Base-by-base conservation (phyloP, 2,888 invertebrate genomes). In the Germaria angustata region DNA sequence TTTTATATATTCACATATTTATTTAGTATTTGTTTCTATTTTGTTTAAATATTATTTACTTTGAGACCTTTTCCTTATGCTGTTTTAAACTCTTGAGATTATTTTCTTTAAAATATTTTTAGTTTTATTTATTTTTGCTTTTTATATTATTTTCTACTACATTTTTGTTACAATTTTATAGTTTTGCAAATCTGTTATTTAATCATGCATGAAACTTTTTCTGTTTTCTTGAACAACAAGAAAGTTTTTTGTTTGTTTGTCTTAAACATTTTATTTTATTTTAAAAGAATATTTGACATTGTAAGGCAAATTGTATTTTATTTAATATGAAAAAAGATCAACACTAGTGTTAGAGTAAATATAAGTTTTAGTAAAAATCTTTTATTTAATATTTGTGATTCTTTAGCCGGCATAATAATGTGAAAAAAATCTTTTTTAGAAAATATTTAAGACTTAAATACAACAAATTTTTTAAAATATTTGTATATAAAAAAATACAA, bases 161-260 rank as follows among this genome's bases (percentile, higher is more conserved):
- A 53, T 41, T 7, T 63, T 68, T 61, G 69, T 34, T 44, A 44
- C 13, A 63, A 24, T 66, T 65, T 66, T 66, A 61, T 73, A 73
- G 55, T 72, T 77, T 73, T 63, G 61, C 55, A 81, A 73, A 77
- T 77, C 55, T 81, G 72, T 77, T 81, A 73, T 81, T 81, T 77
- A 77, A 77, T 81, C 77, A 81, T 69, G 68, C 77, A 73, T 36
- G 61, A 68, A 81, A 77, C 53, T 81, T 76, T 44, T 53, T n/a
- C 24, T 68, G 34, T 39, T 68, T 39, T 28, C 3, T 5, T 28
- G 28, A 3, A 68, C 66, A 76, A 76, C 61, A 66, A 81, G 77
- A 39, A 81, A 81, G 28, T 71, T 76, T 44, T 36, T 20, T 53
- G 59, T 34, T 71, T 57, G 46, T 51, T 71, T 65, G 17, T 53